Evolutionary conservation across 2,888 invertebrate genomes (phyloP).

Genomic region (Amphipoea oculea): DNA sequence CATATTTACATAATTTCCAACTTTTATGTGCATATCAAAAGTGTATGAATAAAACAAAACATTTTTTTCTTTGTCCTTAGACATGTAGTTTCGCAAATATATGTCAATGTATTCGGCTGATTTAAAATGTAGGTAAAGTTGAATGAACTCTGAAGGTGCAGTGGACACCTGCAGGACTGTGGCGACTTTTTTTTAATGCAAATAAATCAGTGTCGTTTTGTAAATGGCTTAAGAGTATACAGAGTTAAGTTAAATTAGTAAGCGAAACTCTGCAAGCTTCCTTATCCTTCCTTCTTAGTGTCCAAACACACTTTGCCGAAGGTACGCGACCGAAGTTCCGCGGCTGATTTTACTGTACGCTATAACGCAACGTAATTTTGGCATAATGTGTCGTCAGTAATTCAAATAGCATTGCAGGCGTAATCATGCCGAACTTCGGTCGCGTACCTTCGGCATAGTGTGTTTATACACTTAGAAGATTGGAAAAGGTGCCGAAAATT

Average conservation of each 20-base stretch:
- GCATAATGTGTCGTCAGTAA: too few species aligned
- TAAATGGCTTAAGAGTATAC: background rate
- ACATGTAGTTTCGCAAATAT: constrained; percentile 36
- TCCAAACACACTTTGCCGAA: too few species aligned
- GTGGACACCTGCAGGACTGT: constrained; percentile 16
- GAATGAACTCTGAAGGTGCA: constrained; percentile 41
- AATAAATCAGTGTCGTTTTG: constrained; percentile 3
- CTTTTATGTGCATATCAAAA: constrained; percentile 66
- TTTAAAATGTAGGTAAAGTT: constrained; percentile 52
- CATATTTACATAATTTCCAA: constrained; percentile 60
- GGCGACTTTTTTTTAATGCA: background rate
- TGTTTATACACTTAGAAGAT: too few species aligned
- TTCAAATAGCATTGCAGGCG: too few species aligned
- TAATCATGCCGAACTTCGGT: too few species aligned
- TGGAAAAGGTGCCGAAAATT: too few species aligned
- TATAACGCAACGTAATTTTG: too few species aligned
- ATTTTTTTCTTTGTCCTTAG: constrained; percentile 56
- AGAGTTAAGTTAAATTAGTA: background rate
- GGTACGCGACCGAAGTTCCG: too few species aligned
- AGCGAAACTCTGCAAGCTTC: too few species aligned
- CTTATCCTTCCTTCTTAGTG: too few species aligned
- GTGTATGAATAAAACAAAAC: constrained; percentile 62
- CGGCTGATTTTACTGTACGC: too few species aligned
- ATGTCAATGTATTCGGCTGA: constrained; percentile 52
- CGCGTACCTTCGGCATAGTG: too few species aligned